Evolutionary conservation across 2,888 invertebrate species (phyloP).

Genomic region (Therioaphis trifolii): DNA sequence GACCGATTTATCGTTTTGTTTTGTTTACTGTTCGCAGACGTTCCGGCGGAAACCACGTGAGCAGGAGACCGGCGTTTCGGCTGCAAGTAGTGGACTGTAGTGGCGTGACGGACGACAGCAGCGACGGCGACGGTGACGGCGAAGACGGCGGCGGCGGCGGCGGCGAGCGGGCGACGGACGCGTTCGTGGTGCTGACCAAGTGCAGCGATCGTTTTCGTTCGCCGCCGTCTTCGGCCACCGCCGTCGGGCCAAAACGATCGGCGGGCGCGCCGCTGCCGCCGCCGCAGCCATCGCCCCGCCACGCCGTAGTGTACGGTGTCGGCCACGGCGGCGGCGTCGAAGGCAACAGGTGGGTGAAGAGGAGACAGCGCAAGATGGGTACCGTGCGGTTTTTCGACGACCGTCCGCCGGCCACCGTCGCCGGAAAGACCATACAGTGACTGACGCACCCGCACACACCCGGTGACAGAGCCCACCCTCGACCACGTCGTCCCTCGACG

Average conservation of each 20-base stretch:
- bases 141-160: background rate
- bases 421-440: conserved; percentile 33
- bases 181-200: conserved; percentile 42
- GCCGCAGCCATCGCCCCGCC: too few species aligned
- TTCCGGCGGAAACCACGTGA: conserved; percentile 21
- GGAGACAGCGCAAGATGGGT: conserved; percentile 54
- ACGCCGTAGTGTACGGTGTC: too few species aligned
- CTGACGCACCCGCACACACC: background rate
- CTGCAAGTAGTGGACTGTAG: conserved; percentile 50
- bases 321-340: background rate
- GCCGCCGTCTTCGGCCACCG: too few species aligned
- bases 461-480: too few species aligned
- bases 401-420: background rate
- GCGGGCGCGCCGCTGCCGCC: too few species aligned
- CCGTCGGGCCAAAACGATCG: too few species aligned
- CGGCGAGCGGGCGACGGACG: background rate
- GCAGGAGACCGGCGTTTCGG: conserved; percentile 39
- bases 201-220: too few species aligned
- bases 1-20: too few species aligned
- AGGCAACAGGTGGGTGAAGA: conserved; percentile 47
- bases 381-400: conserved; percentile 41
- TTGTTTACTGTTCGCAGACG: conserved; percentile 1
- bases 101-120: too few species aligned
- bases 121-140: background rate
- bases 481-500: too few species aligned